These are phyloP conservation scores for Notolabrus celidotus DNA, from an alignment of 2,797 vertebrate genomes.

Conservation along the genomic window DNA sequence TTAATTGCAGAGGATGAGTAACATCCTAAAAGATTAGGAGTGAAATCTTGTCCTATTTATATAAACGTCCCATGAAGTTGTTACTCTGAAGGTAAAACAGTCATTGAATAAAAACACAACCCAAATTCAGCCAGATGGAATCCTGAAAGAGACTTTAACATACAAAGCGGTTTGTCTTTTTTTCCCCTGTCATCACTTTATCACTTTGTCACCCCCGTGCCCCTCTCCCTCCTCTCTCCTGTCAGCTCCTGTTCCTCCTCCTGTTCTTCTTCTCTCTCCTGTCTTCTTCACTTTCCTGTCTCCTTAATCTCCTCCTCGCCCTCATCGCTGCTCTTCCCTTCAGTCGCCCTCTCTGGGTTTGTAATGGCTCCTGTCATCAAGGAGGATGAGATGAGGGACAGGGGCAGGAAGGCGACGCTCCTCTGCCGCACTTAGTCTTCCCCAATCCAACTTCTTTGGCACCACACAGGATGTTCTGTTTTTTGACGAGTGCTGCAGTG, in stretches of 20 bases:
- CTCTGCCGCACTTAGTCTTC: constrained; percentile 16
- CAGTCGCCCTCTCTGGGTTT: constrained; percentile 31
- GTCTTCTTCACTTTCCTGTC: constrained; percentile 64
- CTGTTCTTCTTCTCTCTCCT: constrained; percentile 40
- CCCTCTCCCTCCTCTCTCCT: constrained; percentile 29
- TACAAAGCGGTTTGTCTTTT: constrained; percentile 24
- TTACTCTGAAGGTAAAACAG: neutral
- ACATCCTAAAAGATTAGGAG: too few species aligned
- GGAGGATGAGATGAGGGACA: constrained; percentile 53
- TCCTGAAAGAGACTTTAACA: neutral
- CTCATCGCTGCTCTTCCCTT: constrained; percentile 37
- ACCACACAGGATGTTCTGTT: constrained; percentile 6
- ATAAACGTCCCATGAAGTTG: neutral
- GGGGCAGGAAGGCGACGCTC: constrained; percentile 26
- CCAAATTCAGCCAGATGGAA: neutral
- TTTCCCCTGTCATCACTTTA: constrained; percentile 49
- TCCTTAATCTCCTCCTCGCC: constrained; percentile 66
- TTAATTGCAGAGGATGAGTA: too few species aligned
- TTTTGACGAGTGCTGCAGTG: constrained; percentile 4
- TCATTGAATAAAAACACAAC: neutral
- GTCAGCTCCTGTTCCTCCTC: constrained; percentile 67
- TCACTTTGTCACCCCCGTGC: constrained; percentile 35
- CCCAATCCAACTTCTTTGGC: constrained; percentile 19
- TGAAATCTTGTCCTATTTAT: neutral
- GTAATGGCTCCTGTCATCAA: constrained; percentile 68